These are phyloP conservation scores for Silurus aristotelis DNA, from an alignment of 2,797 vertebrate genomes.

Conservation along the genomic window DNA sequence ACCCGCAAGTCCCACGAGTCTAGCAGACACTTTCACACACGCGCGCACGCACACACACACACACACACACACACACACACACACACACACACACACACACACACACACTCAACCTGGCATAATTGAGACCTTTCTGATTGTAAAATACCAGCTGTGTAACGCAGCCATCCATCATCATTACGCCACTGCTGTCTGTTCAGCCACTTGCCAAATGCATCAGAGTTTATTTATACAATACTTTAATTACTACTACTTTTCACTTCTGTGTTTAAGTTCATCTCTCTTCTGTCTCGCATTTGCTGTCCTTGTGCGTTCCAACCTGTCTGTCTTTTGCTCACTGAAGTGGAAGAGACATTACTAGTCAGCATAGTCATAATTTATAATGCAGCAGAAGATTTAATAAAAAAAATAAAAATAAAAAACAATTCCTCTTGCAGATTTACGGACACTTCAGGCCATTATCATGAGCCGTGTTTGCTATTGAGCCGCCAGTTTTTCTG, in stretches of 20 bases:
- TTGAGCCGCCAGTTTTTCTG: slow-evolving; percentile 55
- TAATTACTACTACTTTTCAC: slow-evolving; percentile 47
- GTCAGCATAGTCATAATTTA: neutral
- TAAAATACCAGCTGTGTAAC: slow-evolving; percentile 49
- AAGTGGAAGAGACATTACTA: slow-evolving; percentile 1
- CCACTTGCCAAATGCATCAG: slow-evolving; percentile 21
- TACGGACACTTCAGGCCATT: slow-evolving; percentile 27
- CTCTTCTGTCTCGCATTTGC: slow-evolving; percentile 13
- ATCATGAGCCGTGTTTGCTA: slow-evolving; percentile 29
- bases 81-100: neutral
- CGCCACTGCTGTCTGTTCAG: slow-evolving; percentile 25
- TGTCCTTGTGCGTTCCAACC: neutral
- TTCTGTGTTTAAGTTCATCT: slow-evolving; percentile 34
- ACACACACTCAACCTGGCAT: slow-evolving; percentile 6
- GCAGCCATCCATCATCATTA: slow-evolving; percentile 63
- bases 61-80: slow-evolving; percentile 7
- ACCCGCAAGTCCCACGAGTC: slow-evolving; percentile 15
- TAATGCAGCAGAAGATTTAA: neutral
- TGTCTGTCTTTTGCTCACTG: slow-evolving; percentile 12
- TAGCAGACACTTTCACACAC: neutral
- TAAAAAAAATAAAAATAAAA: too few relatives aligned
- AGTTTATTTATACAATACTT: slow-evolving; percentile 39
- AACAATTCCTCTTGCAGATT: slow-evolving; percentile 22
- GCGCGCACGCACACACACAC: neutral
- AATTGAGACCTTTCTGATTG: slow-evolving; percentile 45